Percentiles rank a stretch among this genome's conserved stretches.
Conservation (phyloP, 2,888 invertebrate species). For the Coleophora flavipennella region DNA sequence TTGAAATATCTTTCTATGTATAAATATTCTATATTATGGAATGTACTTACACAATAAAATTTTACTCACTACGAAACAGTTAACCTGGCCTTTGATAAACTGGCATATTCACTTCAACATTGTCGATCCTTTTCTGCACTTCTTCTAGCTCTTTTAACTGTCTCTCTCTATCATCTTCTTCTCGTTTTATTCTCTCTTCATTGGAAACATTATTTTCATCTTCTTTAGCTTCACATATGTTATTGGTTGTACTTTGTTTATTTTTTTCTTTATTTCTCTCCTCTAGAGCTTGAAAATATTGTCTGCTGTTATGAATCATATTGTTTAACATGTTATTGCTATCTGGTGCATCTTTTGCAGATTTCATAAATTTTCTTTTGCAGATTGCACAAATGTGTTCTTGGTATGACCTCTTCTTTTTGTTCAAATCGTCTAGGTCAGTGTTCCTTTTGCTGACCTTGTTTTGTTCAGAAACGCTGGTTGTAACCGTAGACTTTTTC, state of each 20-base stretch:
- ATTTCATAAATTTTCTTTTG: conserved; percentile 16
- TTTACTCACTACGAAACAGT: background rate
- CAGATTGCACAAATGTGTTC: conserved; percentile 21
- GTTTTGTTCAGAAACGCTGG: background rate
- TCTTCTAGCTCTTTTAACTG: conserved; percentile 28
- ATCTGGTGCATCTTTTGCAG: conserved; percentile 4
- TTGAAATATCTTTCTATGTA: background rate
- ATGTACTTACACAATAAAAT: background rate
- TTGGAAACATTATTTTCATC: background rate
- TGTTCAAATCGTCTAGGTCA: background rate
- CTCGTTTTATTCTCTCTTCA: conserved; percentile 13
- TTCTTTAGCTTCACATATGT: background rate
- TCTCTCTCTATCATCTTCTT: conserved; percentile 17
- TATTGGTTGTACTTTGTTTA: conserved; percentile 1
- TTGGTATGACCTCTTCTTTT: conserved; percentile 19
- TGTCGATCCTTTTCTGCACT: conserved; percentile 27
- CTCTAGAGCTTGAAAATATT: conserved; percentile 17
- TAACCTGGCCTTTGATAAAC: background rate
- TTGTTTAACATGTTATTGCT: conserved; percentile 9
- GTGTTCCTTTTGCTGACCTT: background rate
- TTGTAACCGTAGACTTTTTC: conserved; percentile 10
- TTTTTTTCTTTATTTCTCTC: conserved; percentile 2
- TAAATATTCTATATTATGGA: conserved; percentile 3
- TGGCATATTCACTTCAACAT: conserved; percentile 15
- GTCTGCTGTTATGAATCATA: conserved; percentile 23